Evolutionary conservation across 1,140 invertebrate species (phyloP), one percentile per base, ranked within the genome.

Genomic region (Pteromalus puparum): DNA sequence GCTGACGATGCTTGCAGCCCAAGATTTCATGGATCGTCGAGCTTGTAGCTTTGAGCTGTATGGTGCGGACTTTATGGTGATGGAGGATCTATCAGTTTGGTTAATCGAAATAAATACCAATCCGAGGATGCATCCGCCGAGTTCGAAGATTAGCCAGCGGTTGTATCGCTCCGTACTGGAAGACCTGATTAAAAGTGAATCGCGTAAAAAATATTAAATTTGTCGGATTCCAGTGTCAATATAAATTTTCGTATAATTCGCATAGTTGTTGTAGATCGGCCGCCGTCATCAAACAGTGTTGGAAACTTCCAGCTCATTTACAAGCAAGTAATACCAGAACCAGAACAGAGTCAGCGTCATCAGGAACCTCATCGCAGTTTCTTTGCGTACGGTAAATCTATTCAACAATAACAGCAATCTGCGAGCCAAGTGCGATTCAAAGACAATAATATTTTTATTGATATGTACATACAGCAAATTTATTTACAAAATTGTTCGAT

Each of bases 51-150:
- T 98, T 92, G 98, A 99, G 91, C 90, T 99, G 24, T 98, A 98
- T 90, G 98, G 98, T 9, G 98, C 97, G 67, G 98, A 99, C 93
- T 99, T 99, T 90, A 96, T 99, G 94, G 89, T 96, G 21, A 96
- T 97, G 86, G 96, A 98, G 88, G 96, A 98, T 88, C 96, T 96
- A 80, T 95, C 95, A 84, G 97, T 98, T 0, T 98, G 97, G 96
- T 92, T 99, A 70, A 97, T 99, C 87, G 98, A 99, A 93, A 98
- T 99, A 85, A 99, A 99, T 93, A 97, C 97, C 0, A 96, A 96
- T 90, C 98, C 98, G 0, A 97, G 97, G 88, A 95, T 98, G 92
- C 95, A 96, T 85, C 92, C 91, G 13, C 94, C 95, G 0, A 98
- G 96, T 42, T 98, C 97, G 0, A 95, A 95, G 83, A 95, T 98